These are phyloP conservation scores for Cremastobaeus sp. DNA, from an alignment of 2,888 invertebrate genomes.

Conservation along the genomic window DNA sequence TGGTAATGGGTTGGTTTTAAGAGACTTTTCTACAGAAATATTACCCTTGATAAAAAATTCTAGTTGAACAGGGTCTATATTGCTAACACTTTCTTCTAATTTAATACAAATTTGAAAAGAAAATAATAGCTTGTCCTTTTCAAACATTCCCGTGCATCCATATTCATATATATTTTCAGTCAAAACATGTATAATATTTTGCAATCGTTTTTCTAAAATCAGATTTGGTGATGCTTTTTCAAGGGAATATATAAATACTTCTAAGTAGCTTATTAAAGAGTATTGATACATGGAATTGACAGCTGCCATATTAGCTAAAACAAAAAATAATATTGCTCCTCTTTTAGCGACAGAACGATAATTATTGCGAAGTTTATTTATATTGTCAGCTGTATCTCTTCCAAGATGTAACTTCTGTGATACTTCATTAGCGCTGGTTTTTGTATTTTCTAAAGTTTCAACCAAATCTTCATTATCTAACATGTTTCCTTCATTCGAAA, in stretches of 20 bases:
- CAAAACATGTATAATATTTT: constrained; percentile 89
- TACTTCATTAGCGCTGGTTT: constrained; percentile 91
- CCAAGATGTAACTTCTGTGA: constrained; percentile 87
- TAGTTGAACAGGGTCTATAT: constrained; percentile 84
- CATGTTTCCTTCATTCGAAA: constrained; percentile 94
- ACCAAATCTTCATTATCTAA: constrained; percentile 93
- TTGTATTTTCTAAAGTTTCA: constrained; percentile 91
- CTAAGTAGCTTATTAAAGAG: constrained; percentile 90
- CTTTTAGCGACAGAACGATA: constrained; percentile 91
- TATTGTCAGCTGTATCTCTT: constrained; percentile 86
- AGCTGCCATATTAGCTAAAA: constrained; percentile 91
- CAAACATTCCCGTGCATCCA: constrained; percentile 95
- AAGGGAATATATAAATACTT: constrained; percentile 89
- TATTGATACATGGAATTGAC: constrained; percentile 96
- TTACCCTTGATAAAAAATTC: constrained; percentile 96
- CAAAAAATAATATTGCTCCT: constrained; percentile 94
- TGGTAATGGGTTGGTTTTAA: constrained; percentile 82
- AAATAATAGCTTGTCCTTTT: constrained; percentile 92
- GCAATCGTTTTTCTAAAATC: constrained; percentile 85
- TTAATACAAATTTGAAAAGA: constrained; percentile 95
- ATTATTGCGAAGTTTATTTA: constrained; percentile 89
- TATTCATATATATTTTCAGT: constrained; percentile 94
- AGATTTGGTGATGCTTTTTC: constrained; percentile 90
- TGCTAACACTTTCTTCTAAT: constrained; percentile 85
- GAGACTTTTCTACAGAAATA: constrained; percentile 86